Evolutionary conservation across 2,113 vertebrate genomes (phyloP), one percentile per base, ranked within the genome.

Genomic region (Ctenomys sociabilis): DNA sequence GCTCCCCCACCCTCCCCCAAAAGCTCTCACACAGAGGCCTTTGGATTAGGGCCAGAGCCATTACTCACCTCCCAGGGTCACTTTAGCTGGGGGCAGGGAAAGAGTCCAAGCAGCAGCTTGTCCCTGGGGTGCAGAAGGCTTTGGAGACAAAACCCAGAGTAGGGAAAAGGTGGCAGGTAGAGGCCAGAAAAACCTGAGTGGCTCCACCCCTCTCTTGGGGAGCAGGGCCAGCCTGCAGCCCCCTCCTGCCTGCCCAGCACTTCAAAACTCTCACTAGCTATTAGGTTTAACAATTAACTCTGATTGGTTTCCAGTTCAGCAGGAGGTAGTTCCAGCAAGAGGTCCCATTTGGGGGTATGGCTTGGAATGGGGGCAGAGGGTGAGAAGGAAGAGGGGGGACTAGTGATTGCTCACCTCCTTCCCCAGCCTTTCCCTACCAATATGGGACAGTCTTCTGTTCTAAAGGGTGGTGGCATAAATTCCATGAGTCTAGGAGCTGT

Each of bases 221-320:
- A 90, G 54, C 73, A 81, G 2, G 13, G 37, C 83, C 40, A 66
- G 54, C 54, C 26, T 28, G 54, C 40, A 54, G 93, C 85, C 35
- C 83, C 37, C 40, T 85, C 85, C 86, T 28, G n/a, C 37, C 35
- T 45, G 66, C 87, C 84, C 52, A 88, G 82, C 64, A 73, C 22
- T 64, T 72, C 52, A 57, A 94, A 95, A 96, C 87, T 88, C 37
- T 97, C 59, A 49, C 75, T 45, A 40, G 81, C 66, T 90, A 94
- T 95, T 96, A 95, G 82, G 97, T 97, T 98, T 98, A 98, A 98
- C 97, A 96, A 98, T 97, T 98, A 97, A 98, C 97, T 95, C 88
- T 90, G 95, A 88, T 66, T 86, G 83, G 83, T 91, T 96, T 96
- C 92, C 90, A 90, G 90, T 94, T 93, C 90, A 85, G 94, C 94